Evolutionary conservation across 2,888 invertebrate species (phyloP).

Genomic region (Pheosia gnoma): DNA sequence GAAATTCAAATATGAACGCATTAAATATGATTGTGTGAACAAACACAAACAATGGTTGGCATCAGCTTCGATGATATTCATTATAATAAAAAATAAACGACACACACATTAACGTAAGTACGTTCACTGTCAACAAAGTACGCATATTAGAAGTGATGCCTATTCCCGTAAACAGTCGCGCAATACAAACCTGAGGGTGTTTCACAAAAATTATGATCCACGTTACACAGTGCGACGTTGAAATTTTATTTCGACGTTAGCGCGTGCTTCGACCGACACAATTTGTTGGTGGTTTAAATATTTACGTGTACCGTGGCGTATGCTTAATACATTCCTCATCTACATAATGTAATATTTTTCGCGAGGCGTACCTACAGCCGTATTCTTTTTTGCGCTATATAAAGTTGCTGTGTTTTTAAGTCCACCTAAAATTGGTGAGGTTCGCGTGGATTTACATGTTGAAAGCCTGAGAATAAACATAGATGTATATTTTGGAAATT

Average conservation of each 20-base stretch:
- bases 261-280: slow-evolving; percentile 55
- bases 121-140: background rate
- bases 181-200: slow-evolving; percentile 56
- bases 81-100: background rate
- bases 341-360: slow-evolving; percentile 72
- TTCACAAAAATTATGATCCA: slow-evolving; percentile 57
- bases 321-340: slow-evolving; percentile 71
- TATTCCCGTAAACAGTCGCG: slow-evolving; percentile 56
- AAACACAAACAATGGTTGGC: background rate
- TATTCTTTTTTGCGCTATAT: slow-evolving; percentile 37
- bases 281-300: slow-evolving; percentile 72
- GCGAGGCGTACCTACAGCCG: slow-evolving; percentile 42
- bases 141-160: slow-evolving; percentile 1
- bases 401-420: background rate
- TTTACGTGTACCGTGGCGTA: slow-evolving; percentile 65
- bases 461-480: no score
- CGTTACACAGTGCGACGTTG: slow-evolving; percentile 47
- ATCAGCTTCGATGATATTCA: background rate
- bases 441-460: background rate
- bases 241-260: slow-evolving; percentile 49
- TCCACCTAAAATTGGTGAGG: background rate
- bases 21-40: no score
- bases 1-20: no score
- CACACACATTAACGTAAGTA: background rate
- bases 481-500: no score